phyloP scores from a whole-genome alignment of 2,888 invertebrate species.

The Scaptodrosophila latifasciaeformis region DNA sequence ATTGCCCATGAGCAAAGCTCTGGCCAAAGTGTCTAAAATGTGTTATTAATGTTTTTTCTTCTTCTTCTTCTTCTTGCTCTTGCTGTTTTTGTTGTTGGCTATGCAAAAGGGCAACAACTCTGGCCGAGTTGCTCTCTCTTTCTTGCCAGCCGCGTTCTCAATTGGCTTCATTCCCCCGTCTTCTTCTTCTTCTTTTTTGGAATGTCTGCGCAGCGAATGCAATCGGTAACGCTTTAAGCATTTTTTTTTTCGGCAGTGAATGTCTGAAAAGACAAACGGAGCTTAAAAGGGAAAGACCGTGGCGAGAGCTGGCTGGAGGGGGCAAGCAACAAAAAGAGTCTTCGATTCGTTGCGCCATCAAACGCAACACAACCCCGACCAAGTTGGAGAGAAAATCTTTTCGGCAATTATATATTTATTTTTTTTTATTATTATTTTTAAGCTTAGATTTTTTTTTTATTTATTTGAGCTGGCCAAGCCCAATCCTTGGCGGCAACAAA shows the following conservation, averaged over 20 bases:
- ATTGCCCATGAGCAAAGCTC: conserved; percentile 25
- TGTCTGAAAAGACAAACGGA: conserved; percentile 15
- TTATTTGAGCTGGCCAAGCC: too few species aligned
- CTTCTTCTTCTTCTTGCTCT: background rate
- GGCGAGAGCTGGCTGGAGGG: too few species aligned
- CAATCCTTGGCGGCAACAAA: too few species aligned
- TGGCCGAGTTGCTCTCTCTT: background rate
- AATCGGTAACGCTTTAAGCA: conserved; percentile 69
- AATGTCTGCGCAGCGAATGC: conserved; percentile 60
- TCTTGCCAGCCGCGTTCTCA: conserved; percentile 8
- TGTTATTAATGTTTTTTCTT: conserved; percentile 55
- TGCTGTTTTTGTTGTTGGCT: conserved; percentile 21
- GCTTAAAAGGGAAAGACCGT: too few species aligned
- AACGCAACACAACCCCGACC: too few species aligned
- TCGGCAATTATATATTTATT: too few species aligned
- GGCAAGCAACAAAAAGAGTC: conserved; percentile 36
- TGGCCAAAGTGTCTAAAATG: conserved; percentile 60
- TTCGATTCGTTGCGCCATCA: conserved; percentile 43
- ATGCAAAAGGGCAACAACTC: conserved; percentile 49
- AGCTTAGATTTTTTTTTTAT: too few species aligned
- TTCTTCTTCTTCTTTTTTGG: background rate
- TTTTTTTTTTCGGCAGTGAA: conserved; percentile 26
- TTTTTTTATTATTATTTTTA: too few species aligned
- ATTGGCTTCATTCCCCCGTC: background rate
- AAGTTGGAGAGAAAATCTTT: too few species aligned